Conservation (phyloP, 2,113 vertebrate species). For the Mustela nigripes region DNA sequence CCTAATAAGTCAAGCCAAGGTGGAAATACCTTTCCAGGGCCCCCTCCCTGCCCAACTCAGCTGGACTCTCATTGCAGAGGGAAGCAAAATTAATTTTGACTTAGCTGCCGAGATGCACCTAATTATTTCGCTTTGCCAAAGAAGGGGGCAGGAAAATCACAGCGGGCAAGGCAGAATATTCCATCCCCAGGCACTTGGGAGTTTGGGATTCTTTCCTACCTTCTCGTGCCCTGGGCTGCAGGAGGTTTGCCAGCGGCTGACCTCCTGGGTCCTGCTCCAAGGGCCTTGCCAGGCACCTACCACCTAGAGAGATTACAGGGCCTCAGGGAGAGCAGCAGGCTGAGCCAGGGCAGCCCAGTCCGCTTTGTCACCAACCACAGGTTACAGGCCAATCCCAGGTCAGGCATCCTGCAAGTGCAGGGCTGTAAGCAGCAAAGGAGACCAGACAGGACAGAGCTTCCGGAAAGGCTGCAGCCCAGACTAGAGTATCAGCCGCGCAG, state of each 20-base stretch:
- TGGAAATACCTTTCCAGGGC: constrained; percentile 69
- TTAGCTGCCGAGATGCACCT: constrained; percentile 11
- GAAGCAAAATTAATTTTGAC: constrained; percentile 27
- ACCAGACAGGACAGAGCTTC: neutral
- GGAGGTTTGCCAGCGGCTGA: neutral
- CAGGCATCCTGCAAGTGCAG: neutral
- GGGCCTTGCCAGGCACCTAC: neutral
- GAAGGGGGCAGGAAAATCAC: neutral
- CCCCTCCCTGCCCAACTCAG: constrained; percentile 6
- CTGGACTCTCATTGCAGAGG: constrained; percentile 58
- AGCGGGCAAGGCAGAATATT: neutral
- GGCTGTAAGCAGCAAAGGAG: neutral
- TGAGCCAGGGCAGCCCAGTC: neutral
- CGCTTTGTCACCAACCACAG: neutral
- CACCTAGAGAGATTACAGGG: neutral
- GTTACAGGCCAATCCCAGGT: neutral
- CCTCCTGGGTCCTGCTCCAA: neutral
- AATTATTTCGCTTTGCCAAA: constrained; percentile 26
- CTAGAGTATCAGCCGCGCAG: no score
- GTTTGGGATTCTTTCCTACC: neutral
- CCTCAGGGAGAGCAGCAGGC: neutral
- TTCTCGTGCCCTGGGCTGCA: neutral
- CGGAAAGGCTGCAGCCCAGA: neutral
- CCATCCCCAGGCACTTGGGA: neutral
- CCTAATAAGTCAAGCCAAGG: constrained; percentile 52